Evolutionary conservation across 2,888 invertebrate species (phyloP).

Genomic region (Gortyna flavago): DNA sequence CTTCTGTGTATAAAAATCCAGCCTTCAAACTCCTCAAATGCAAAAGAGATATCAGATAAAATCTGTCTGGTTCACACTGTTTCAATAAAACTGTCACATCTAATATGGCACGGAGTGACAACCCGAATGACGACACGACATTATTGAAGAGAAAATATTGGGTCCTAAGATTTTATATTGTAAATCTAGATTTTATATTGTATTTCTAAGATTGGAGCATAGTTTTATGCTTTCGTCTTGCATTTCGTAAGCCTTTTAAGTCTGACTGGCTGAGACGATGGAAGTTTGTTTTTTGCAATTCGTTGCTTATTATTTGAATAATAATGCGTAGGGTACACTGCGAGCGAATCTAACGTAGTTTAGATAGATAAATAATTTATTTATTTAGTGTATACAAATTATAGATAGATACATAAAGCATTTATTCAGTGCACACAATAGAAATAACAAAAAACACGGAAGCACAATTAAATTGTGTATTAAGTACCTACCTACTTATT

Average conservation of each 20-base stretch:
- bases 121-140: conserved; percentile 68
- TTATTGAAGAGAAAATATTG: conserved; percentile 73
- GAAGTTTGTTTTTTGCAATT: neutral
- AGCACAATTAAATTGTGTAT: neutral
- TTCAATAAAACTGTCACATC: conserved; percentile 79
- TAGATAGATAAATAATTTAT: no score
- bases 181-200: conserved; percentile 33
- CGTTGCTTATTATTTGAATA: neutral
- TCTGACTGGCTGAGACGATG: neutral
- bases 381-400: no score
- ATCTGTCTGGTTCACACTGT: conserved; percentile 68
- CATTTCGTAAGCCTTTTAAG: neutral
- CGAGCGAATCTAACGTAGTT: neutral
- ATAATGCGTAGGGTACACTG: neutral
- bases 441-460: neutral
- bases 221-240: conserved; percentile 2
- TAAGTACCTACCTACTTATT: no score
- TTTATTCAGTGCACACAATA: neutral
- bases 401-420: no score
- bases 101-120: conserved; percentile 78
- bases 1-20: neutral
- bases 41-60: conserved; percentile 51
- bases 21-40: conserved; percentile 20
- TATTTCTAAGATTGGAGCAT: conserved; percentile 2
- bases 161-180: conserved; percentile 49